A percentile compares a stretch with the other conserved stretches of the same genome.
Conservation (phyloP, 1,140 invertebrate genomes). For the Drosophila biarmipes region DNA sequence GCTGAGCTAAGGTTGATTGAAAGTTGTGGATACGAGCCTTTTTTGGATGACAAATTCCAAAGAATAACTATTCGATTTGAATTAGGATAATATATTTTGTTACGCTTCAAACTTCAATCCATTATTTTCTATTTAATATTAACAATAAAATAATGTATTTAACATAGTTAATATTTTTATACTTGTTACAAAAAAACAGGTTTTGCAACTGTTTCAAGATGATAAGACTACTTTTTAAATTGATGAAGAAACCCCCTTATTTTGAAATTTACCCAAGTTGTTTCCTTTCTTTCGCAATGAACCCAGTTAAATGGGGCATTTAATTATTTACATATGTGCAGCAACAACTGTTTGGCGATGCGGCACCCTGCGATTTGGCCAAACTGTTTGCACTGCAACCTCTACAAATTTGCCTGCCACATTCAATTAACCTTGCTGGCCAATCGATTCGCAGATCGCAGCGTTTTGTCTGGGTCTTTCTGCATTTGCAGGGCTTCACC, state of each 20-base stretch:
- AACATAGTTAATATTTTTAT: no score
- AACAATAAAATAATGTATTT: no score
- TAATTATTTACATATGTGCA: background rate
- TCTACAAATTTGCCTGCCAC: slow-evolving; percentile 32
- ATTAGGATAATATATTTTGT: no score
- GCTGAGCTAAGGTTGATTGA: background rate
- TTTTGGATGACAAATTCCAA: background rate
- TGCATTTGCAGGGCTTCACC: slow-evolving; percentile 59
- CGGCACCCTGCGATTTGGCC: slow-evolving; percentile 1
- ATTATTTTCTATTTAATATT: no score
- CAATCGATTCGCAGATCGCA: slow-evolving; percentile 57
- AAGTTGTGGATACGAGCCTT: background rate
- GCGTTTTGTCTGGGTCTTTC: slow-evolving; percentile 30
- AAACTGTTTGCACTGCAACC: slow-evolving; percentile 29
- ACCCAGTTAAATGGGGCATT: background rate
- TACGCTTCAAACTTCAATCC: no score
- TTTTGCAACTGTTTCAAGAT: no score
- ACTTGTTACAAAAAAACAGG: no score
- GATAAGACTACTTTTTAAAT: no score
- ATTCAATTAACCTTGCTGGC: slow-evolving; percentile 67
- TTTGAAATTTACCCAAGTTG: background rate
- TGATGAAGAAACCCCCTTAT: no score
- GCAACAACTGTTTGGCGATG: slow-evolving; percentile 27
- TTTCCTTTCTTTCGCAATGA: background rate
- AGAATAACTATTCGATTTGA: no score